These are phyloP conservation scores for Pristionchus exspectatus DNA, from an alignment of 2,888 invertebrate species.

Conservation along the genomic window DNA sequence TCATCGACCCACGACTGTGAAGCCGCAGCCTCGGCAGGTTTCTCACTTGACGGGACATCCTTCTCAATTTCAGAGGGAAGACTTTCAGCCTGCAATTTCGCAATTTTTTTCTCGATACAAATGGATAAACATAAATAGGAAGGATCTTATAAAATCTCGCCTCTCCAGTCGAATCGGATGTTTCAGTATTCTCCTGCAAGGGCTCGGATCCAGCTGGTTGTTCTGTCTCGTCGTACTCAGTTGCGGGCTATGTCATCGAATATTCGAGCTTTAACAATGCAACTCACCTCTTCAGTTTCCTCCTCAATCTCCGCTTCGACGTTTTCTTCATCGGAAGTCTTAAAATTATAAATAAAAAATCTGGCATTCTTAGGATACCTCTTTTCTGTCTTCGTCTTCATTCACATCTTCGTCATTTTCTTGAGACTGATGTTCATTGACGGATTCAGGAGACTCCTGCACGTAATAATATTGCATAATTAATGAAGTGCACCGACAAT, in stretches of 20 bases:
- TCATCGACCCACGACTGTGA: background rate
- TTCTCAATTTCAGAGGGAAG: background rate
- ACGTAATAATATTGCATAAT: background rate
- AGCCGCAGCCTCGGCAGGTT: background rate
- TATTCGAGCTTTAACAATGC: background rate
- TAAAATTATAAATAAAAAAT: background rate
- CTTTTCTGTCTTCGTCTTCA: background rate
- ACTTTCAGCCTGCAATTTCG: background rate
- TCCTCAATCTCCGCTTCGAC: slow-evolving; percentile 1
- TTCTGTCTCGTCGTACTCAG: background rate
- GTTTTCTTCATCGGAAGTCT: background rate
- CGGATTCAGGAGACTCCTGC: background rate
- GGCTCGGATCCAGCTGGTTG: slow-evolving; percentile 1
- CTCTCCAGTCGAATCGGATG: slow-evolving; percentile 22
- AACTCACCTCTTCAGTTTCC: background rate
- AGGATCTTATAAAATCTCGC: too few species aligned
- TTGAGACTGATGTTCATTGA: background rate
- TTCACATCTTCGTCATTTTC: background rate
- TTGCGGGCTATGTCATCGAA: background rate
- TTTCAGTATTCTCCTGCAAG: background rate
- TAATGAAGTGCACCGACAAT: too few species aligned
- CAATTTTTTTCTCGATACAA: background rate
- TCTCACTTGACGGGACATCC: background rate
- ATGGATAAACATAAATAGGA: background rate
- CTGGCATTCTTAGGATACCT: background rate